Evolutionary conservation across 2,797 vertebrate genomes (phyloP), one percentile per base, ranked within the genome.

Genomic region (Phyllotis vaccarum): DNA sequence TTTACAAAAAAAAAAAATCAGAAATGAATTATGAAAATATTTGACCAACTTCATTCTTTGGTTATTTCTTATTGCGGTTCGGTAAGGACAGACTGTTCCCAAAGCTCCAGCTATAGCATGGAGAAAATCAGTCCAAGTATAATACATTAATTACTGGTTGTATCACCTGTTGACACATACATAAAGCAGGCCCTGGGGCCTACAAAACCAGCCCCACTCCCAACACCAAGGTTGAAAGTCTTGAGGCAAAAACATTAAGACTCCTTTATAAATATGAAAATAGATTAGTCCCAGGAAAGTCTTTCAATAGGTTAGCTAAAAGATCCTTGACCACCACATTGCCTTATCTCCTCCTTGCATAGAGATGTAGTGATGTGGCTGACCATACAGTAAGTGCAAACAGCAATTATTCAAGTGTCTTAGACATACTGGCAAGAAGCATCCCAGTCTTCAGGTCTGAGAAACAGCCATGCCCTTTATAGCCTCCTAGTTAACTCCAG

Each of bases 191-290:
- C 96, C 96, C 97, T 96, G 82, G 6, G 95, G 95, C 96, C 86
- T 97, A 96, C 96, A 95, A 93, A 96, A 93, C 76, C 93, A 93
- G 91, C 98, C 97, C 98, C 98, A 98, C 97, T 98, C 97, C 96
- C 98, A 98, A 98, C 98, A 96, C 98, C 97, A 98, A 97, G 52
- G 95, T 98, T 98, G 98, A 98, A 98, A 98, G 98, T 98, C 98
- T 98, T 98, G 98, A 98, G 98, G 98, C 97, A 99, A 98, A 98
- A 98, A 98, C 98, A 98, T 98, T 99, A 99, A 99, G 99, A 99
- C 98, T 98, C 98, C 97, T 98, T 98, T 98, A 99, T 99, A 99
- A 99, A 99, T 99, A 99, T 92, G 98, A 99, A 99, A 99, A 99
- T 99, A 99, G 98, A 99, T 97, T 97, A 95, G 95, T 98, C 97